These are phyloP conservation scores for Oncorhynchus tshawytscha DNA, from an alignment of 2,113 vertebrate species.

Conservation along the genomic window DNA sequence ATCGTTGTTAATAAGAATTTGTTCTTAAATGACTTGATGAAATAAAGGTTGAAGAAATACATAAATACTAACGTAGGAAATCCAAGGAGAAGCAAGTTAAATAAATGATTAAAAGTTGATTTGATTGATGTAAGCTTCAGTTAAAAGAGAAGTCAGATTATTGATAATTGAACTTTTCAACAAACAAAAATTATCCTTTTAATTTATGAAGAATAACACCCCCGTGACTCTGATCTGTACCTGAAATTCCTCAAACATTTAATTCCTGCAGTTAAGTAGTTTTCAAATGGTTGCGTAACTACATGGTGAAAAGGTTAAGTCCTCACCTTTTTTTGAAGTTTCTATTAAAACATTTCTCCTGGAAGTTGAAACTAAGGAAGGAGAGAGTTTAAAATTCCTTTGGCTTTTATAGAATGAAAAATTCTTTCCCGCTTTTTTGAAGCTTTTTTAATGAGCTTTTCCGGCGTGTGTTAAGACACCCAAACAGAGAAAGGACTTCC, in stretches of 20 bases:
- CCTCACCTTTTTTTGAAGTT: slow-evolving; percentile 58
- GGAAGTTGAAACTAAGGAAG: slow-evolving; percentile 46
- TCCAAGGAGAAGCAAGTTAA: too few species aligned
- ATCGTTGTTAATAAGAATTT: too few species aligned
- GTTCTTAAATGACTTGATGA: too few species aligned
- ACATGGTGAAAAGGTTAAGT: not conserved
- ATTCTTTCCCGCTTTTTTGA: slow-evolving; percentile 48
- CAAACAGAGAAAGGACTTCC: slow-evolving; percentile 76
- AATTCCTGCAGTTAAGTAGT: not conserved
- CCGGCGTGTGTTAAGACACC: slow-evolving; percentile 70
- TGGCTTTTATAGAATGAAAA: slow-evolving; percentile 42
- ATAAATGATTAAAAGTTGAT: too few species aligned
- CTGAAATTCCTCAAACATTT: not conserved
- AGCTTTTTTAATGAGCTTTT: slow-evolving; percentile 76
- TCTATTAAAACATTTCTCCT: slow-evolving; percentile 57
- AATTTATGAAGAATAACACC: slow-evolving; percentile 53
- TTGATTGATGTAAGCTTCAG: too few species aligned
- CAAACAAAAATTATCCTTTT: too few species aligned
- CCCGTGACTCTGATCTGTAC: not conserved
- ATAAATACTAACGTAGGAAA: too few species aligned
- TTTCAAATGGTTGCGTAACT: slow-evolving; percentile 26
- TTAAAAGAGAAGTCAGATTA: too few species aligned
- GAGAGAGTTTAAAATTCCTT: slow-evolving; percentile 35
- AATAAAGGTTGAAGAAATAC: too few species aligned
- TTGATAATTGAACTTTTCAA: too few species aligned